Conservation (phyloP, 2,797 vertebrate genomes). For the Agapornis canus region DNA sequence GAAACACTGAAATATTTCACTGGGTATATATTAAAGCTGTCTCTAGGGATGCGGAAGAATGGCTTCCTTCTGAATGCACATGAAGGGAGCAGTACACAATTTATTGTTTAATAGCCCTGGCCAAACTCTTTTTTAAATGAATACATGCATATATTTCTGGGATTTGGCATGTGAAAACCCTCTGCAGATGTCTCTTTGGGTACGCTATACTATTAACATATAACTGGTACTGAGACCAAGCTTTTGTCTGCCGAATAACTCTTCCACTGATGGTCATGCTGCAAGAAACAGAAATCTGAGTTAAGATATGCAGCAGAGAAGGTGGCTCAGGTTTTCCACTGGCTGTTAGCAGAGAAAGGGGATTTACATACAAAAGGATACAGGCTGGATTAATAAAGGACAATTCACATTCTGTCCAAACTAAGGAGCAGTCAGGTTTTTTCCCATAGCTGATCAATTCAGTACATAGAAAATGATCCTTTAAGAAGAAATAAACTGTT, state of each 20-base stretch:
- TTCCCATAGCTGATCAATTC: not conserved
- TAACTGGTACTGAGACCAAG: not conserved
- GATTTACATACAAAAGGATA: not conserved
- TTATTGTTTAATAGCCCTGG: not conserved
- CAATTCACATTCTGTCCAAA: not conserved
- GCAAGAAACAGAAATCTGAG: not conserved
- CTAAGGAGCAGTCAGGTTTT: not conserved
- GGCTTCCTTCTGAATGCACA: not conserved
- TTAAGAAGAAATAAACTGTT: conserved; percentile 7
- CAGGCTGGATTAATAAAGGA: not conserved
- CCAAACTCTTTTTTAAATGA: not conserved
- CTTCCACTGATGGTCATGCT: not conserved
- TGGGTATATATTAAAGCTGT: not conserved
- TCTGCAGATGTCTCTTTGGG: not conserved
- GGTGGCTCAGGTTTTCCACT: not conserved
- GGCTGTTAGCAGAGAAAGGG: not conserved
- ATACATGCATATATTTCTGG: not conserved
- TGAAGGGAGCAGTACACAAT: not conserved
- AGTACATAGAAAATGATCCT: not conserved
- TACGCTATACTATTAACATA: not conserved
- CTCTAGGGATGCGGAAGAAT: not conserved
- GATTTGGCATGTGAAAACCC: not conserved
- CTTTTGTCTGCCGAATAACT: not conserved
- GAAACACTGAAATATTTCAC: not conserved
- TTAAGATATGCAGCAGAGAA: not conserved